Evolutionary conservation across 92 coral and sea anemone species (phyloP).

Genomic region (Paramuricea clavata): DNA sequence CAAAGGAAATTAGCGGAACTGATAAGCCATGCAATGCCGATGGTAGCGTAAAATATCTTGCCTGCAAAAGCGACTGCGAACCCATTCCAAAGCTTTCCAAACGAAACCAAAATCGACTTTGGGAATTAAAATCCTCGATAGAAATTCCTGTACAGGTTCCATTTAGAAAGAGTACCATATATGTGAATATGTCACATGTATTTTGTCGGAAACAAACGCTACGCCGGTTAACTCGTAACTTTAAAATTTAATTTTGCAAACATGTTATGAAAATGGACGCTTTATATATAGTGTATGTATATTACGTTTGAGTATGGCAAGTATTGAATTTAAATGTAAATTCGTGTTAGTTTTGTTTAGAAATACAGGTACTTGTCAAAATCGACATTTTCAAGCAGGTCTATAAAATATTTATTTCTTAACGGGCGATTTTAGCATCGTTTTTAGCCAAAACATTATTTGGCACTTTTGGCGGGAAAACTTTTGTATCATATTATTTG

Average conservation of each 20-base stretch:
- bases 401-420: not conserved
- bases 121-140: slow-evolving; percentile 77
- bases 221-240: not conserved
- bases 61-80: slow-evolving; percentile 9
- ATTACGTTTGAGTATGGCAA: not conserved
- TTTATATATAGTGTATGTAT: not conserved
- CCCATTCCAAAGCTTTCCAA: slow-evolving; percentile 77
- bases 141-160: slow-evolving; percentile 95
- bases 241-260: not conserved
- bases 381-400: slow-evolving; percentile 1
- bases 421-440: not conserved
- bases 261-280: not conserved
- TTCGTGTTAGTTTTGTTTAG: not conserved
- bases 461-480: not conserved
- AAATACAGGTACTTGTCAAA: slow-evolving; percentile 2
- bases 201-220: not conserved
- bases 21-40: not conserved
- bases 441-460: not conserved
- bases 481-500: too few species aligned
- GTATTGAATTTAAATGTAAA: not conserved
- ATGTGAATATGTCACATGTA: not conserved
- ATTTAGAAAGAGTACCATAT: slow-evolving; percentile 5
- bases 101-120: slow-evolving; percentile 77
- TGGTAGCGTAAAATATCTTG: not conserved
- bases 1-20: too few species aligned